A percentile compares a stretch with the other conserved stretches of the same genome.
Evolutionary conservation across 2,888 invertebrate species (phyloP).

Genomic region (Teleogryllus oceanicus): DNA sequence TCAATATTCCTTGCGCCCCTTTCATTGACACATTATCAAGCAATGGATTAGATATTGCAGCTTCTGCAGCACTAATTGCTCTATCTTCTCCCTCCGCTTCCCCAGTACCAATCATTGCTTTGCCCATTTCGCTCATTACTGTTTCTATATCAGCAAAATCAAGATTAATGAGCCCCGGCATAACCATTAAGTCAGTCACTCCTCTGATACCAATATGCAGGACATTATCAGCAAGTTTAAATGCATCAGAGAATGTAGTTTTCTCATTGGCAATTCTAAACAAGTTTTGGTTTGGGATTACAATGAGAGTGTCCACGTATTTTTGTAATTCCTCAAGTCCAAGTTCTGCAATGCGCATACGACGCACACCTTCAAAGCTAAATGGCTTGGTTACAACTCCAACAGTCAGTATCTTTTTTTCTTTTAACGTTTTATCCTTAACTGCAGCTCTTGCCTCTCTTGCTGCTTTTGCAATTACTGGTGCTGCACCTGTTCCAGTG

Average conservation of each 20-base stretch:
- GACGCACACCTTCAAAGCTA: slow-evolving; percentile 29
- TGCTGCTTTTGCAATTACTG: slow-evolving; percentile 30
- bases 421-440: too few relatives aligned
- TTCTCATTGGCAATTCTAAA: not conserved
- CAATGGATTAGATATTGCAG: slow-evolving; percentile 29
- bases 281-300: slow-evolving; percentile 28
- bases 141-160: slow-evolving; percentile 32
- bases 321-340: slow-evolving; percentile 28
- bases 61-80: slow-evolving; percentile 28
- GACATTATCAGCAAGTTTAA: slow-evolving; percentile 30
- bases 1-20: slow-evolving; percentile 28
- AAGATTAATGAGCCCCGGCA: slow-evolving; percentile 27
- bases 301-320: slow-evolving; percentile 30
- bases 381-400: slow-evolving; percentile 33
- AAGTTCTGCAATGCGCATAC: slow-evolving; percentile 26
- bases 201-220: slow-evolving; percentile 23
- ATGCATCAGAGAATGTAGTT: slow-evolving; percentile 23
- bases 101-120: slow-evolving; percentile 32
- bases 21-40: slow-evolving; percentile 25
- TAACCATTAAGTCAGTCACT: slow-evolving; percentile 27
- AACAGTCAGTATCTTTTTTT: slow-evolving; percentile 31
- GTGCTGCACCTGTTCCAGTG: slow-evolving; percentile 35
- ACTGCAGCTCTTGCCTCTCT: too few relatives aligned
- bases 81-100: slow-evolving; percentile 30
- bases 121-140: slow-evolving; percentile 28